These are phyloP conservation scores for Blastobasis lacticolella DNA, from an alignment of 2,888 invertebrate genomes.

Conservation along the genomic window DNA sequence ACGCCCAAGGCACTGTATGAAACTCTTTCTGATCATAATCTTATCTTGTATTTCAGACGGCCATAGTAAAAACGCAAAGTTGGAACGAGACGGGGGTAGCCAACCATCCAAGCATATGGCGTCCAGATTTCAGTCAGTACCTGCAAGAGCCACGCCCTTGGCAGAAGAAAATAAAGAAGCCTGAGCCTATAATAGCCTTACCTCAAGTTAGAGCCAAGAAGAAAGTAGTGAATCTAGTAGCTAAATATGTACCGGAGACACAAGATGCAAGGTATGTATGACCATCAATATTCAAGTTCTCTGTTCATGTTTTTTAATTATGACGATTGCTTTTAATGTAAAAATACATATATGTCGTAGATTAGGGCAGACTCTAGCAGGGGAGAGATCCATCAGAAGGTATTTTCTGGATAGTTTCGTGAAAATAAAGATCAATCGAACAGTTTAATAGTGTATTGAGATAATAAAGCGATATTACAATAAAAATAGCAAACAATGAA, in stretches of 20 bases:
- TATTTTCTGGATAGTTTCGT: too few species aligned
- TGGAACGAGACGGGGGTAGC: constrained; percentile 53
- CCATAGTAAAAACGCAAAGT: constrained; percentile 39
- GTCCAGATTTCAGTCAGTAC: constrained; percentile 32
- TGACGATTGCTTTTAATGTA: too few species aligned
- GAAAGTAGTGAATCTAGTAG: constrained; percentile 50
- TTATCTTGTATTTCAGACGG: constrained; percentile 29
- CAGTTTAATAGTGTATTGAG: too few species aligned
- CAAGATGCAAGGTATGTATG: constrained; percentile 47
- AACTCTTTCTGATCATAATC: not conserved
- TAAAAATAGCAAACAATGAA: too few species aligned
- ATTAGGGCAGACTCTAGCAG: too few species aligned
- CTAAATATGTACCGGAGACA: constrained; percentile 54
- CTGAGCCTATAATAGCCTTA: constrained; percentile 35
- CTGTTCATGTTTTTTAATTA: not conserved
- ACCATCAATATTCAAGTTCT: not conserved
- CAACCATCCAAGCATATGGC: constrained; percentile 66
- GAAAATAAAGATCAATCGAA: too few species aligned
- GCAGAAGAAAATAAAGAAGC: constrained; percentile 40
- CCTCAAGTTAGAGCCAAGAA: constrained; percentile 34
- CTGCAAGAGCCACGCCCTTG: constrained; percentile 38
- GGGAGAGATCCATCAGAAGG: too few species aligned
- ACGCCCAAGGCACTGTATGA: not conserved
- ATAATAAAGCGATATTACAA: too few species aligned
- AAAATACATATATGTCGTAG: too few species aligned